Percentiles rank a stretch among this genome's conserved stretches.
Conservation (phyloP, 2,113 vertebrate species). For the Zapornia atra region DNA sequence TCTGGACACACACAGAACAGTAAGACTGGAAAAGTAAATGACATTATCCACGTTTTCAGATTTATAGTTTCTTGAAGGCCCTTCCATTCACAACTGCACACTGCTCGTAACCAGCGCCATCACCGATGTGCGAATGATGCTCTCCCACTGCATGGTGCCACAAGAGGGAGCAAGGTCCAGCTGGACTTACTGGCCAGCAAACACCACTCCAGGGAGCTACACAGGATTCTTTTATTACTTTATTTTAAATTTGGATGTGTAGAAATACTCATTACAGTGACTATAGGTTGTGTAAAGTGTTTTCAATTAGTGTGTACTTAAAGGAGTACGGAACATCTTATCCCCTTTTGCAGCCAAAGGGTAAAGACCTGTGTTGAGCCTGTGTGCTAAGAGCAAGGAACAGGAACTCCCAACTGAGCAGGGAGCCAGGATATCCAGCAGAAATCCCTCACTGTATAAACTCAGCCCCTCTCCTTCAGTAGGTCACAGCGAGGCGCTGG, state of each 20-base stretch:
- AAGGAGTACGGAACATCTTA: neutral
- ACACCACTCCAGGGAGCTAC: neutral
- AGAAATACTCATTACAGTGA: neutral
- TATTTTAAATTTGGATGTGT: neutral
- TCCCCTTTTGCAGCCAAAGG: neutral
- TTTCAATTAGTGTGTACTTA: neutral
- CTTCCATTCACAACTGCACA: neutral
- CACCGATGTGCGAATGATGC: neutral
- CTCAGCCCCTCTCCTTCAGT: neutral
- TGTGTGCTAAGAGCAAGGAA: neutral
- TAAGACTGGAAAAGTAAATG: neutral
- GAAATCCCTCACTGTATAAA: neutral
- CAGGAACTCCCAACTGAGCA: neutral
- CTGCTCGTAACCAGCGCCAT: neutral
- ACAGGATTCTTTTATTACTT: neutral
- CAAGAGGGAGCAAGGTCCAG: neutral
- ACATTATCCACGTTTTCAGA: neutral
- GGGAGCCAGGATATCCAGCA: neutral
- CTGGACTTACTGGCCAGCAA: neutral
- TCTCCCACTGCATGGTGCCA: neutral
- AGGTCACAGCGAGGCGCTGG: rapidly evolving
- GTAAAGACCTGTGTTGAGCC: neutral
- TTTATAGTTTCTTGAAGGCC: neutral
- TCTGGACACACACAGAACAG: neutral
- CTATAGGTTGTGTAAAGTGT: neutral